These are phyloP conservation scores for Proteles cristata DNA, from an alignment of 2,113 vertebrate species.

Conservation along the genomic window DNA sequence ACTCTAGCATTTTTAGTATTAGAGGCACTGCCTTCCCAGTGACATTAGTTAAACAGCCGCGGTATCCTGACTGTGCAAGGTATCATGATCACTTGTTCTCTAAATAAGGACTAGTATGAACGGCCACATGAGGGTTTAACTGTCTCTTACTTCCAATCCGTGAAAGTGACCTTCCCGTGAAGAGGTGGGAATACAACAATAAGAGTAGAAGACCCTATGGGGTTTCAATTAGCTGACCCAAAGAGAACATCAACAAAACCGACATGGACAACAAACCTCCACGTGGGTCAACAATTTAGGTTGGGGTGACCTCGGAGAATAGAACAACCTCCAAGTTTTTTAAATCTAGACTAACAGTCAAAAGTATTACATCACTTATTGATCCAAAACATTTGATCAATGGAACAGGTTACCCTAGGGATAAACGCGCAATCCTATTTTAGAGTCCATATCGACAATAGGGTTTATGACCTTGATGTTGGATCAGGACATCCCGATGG, in stretches of 20 bases:
- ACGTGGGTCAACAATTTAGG: neutral
- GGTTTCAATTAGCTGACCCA: constrained; percentile 63
- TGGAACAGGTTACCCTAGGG: too few species aligned
- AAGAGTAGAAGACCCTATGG: constrained; percentile 85
- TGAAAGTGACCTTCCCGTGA: constrained; percentile 79
- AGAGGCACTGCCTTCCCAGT: constrained; percentile 78
- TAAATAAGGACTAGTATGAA: constrained; percentile 81
- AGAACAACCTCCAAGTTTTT: neutral
- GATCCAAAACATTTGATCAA: too few species aligned
- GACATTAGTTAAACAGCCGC: constrained; percentile 71
- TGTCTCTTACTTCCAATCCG: constrained; percentile 75
- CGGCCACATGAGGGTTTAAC: constrained; percentile 69
- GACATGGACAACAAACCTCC: neutral
- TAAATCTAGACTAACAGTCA: neutral
- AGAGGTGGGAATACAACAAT: neutral
- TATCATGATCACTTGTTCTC: constrained; percentile 81
- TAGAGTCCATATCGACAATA: too few species aligned
- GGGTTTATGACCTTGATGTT: too few species aligned
- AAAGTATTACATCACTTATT: too few species aligned
- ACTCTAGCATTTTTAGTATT: constrained; percentile 60
- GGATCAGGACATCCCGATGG: too few species aligned
- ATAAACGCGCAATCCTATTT: too few species aligned
- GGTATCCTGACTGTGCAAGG: constrained; percentile 76
- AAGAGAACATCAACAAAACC: too few species aligned
- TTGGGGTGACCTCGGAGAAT: neutral